Evolutionary conservation across 1,140 invertebrate genomes (phyloP), one percentile per base, ranked within the genome.

Genomic region (Colletes latitarsis): DNA sequence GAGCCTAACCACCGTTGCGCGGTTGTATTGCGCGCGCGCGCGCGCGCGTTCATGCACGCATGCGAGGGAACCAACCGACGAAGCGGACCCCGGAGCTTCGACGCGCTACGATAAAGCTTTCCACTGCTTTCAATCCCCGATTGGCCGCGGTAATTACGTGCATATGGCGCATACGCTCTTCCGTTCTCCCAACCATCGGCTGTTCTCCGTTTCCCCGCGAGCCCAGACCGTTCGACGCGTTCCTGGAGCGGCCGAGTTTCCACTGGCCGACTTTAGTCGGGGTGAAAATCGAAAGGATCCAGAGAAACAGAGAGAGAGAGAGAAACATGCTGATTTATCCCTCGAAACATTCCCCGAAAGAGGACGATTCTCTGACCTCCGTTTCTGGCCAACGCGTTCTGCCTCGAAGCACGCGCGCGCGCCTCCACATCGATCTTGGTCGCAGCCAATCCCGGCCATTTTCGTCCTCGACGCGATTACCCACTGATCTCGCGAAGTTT

Each of bases 1-100:
- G 90, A 90, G 88, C 64, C 43, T 43, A 67, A 67, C 81, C 62
- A 69, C 71, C 75, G 77, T 66, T 85, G 89, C 73, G 85, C 83
- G 66, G 82, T 68, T 74, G 66, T 70, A 82, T 49, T 84, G 88
- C 83, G 84, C 89, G 86, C 88, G 83, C 86, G 86, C 75, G 80
- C 81, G 43, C 49, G 71, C 77, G 43, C 43, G 43, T 49, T 75
- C 57, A 55, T 19, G 79, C 77, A 66, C 57, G 77, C 57, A 73
- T 46, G 53, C 63, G 53, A 81, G 82, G 68, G 81, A 85, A 62
- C 81, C 39, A 67, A 74, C 77, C 81, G 80, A 69, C 78, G 70
- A 57, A 79, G 52, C 85, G 57, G 74, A 75, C 70, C 84, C 73
- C 82, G 83, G 70, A 85, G 55, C 79, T 72, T 86, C 76, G 76